phyloP scores from a whole-genome alignment of 2,113 vertebrate species.

The Bombycilla garrulus region DNA sequence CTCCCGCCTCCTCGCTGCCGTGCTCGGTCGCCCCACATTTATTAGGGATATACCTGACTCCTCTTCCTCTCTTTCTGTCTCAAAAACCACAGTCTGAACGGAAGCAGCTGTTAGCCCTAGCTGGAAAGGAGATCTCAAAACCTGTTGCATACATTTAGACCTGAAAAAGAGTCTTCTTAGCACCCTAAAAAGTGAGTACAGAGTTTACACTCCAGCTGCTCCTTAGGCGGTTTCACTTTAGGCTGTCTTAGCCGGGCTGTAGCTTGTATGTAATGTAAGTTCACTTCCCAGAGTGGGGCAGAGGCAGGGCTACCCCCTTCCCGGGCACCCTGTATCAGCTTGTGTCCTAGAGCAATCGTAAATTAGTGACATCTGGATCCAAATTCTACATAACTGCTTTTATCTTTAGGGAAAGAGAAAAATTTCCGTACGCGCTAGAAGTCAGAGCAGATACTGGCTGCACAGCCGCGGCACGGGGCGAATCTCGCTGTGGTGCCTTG shows the following conservation, averaged over 20 bases:
- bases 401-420: background rate
- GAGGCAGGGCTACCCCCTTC: background rate
- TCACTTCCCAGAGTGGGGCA: background rate
- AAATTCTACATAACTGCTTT: background rate
- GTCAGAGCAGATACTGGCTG: background rate
- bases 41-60: background rate
- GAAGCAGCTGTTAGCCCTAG: background rate
- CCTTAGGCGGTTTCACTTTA: constrained; percentile 18
- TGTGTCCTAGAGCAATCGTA: background rate
- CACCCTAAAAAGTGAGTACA: constrained; percentile 10
- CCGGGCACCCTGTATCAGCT: background rate
- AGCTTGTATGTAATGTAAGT: background rate
- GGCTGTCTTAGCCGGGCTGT: background rate
- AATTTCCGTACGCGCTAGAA: background rate
- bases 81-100: background rate
- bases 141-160: constrained; percentile 29
- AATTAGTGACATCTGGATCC: constrained; percentile 49
- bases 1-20: background rate
- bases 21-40: background rate
- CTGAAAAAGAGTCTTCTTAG: background rate
- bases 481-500: background rate
- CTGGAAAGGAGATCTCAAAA: constrained; percentile 10
- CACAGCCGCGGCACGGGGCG: background rate
- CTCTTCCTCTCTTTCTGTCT: constrained; percentile 10
- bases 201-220: background rate